phyloP scores from a whole-genome alignment of 1,140 invertebrate genomes.

The Eumaeus atala region DNA sequence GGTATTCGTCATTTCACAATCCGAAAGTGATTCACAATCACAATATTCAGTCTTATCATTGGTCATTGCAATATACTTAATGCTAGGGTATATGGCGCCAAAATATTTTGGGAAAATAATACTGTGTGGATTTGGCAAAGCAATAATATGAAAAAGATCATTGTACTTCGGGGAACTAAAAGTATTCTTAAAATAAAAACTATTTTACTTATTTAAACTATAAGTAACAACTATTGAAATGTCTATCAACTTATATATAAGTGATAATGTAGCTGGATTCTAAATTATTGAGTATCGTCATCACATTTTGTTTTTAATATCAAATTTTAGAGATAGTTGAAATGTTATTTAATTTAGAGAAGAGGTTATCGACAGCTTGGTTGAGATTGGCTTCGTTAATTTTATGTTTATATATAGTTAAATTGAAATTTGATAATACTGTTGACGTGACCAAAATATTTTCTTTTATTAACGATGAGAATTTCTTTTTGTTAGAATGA shows the following conservation, averaged over 20 bases:
- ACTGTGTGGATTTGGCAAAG: conserved; percentile 21
- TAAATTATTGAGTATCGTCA: conserved; percentile 18
- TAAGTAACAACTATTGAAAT: too few relatives aligned
- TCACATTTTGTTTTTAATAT: conserved; percentile 14
- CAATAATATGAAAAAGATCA: conserved; percentile 25
- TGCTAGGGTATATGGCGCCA: conserved; percentile 17
- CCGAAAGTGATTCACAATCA: conserved; percentile 7
- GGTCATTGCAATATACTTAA: conserved; percentile 22
- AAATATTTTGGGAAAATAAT: conserved; percentile 60
- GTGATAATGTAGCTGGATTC: too few relatives aligned
- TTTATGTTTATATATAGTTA: conserved; percentile 21
- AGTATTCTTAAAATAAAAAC: conserved; percentile 27
- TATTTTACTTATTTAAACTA: too few relatives aligned
- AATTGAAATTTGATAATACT: conserved; percentile 15
- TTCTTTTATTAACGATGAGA: conserved; percentile 23
- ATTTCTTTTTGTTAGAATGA: conserved; percentile 20
- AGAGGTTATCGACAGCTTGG: conserved; percentile 18
- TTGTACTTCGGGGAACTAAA: conserved; percentile 24
- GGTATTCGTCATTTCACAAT: conserved; percentile 32
- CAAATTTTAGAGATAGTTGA: conserved; percentile 10
- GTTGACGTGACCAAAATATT: conserved; percentile 25
- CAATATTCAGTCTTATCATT: conserved; percentile 21
- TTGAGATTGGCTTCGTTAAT: conserved; percentile 21
- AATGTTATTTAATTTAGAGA: conserved; percentile 16
- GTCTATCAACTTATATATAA: too few relatives aligned